These are phyloP conservation scores for Paracyclopina nana DNA, from an alignment of 1,140 invertebrate genomes.

Conservation along the genomic window DNA sequence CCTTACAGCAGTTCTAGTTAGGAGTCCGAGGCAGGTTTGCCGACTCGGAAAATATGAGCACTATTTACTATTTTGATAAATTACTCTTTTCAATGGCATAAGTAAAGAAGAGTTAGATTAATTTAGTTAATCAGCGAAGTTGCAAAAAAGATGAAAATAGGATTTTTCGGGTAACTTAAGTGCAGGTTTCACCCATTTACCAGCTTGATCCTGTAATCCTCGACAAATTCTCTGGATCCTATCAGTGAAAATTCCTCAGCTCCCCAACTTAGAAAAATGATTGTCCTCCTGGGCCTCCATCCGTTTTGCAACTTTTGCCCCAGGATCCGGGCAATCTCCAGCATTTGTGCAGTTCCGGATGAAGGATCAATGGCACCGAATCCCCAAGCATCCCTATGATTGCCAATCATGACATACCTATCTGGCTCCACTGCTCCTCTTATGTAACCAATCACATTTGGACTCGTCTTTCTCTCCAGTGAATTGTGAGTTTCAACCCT, in stretches of 20 bases:
- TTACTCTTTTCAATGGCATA: too few species aligned
- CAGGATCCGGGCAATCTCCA: conserved; percentile 20
- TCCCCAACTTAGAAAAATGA: conserved; percentile 28
- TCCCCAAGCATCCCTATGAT: conserved; percentile 38
- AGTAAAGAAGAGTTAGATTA: too few species aligned
- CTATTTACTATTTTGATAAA: too few species aligned
- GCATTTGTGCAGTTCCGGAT: conserved; percentile 31
- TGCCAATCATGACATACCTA: conserved; percentile 35
- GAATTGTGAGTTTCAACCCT: background rate
- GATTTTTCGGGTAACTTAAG: too few species aligned
- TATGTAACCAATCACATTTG: conserved; percentile 6
- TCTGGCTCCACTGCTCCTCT: conserved; percentile 1
- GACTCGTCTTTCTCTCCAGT: background rate
- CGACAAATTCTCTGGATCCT: conserved; percentile 23
- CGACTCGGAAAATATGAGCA: too few species aligned
- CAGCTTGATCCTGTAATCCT: conserved; percentile 22
- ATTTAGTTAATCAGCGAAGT: too few species aligned
- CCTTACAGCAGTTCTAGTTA: too few species aligned
- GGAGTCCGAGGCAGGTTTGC: too few species aligned
- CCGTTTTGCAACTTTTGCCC: conserved; percentile 12
- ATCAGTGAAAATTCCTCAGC: conserved; percentile 23
- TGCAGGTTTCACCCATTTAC: too few species aligned
- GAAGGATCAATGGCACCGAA: conserved; percentile 37
- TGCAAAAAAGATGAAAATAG: too few species aligned
- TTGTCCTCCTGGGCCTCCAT: conserved; percentile 28